These are phyloP conservation scores for Luperina nickerlii DNA, from an alignment of 2,888 invertebrate species.

Conservation along the genomic window DNA sequence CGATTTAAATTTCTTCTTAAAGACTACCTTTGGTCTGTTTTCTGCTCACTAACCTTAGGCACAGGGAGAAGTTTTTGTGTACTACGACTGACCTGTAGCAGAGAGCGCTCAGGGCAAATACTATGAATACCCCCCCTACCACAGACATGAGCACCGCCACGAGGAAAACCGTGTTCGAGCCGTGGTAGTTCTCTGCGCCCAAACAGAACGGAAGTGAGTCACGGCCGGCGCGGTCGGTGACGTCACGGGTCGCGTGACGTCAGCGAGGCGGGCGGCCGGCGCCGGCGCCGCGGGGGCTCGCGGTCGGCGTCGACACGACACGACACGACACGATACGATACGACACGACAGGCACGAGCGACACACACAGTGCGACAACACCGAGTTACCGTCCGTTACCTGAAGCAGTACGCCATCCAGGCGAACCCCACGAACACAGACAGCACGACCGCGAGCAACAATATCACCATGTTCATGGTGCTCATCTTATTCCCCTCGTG, in stretches of 20 bases:
- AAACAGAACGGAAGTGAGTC: constrained; percentile 85
- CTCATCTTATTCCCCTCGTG: constrained; percentile 95
- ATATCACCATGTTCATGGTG: constrained; percentile 97
- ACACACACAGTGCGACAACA: constrained; percentile 88
- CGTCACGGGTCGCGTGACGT: constrained; percentile 71
- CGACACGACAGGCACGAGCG: constrained; percentile 84
- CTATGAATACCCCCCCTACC: constrained; percentile 99
- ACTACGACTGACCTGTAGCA: constrained; percentile 99
- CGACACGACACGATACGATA: constrained; percentile 66
- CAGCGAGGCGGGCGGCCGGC: constrained; percentile 79
- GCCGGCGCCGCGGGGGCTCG: constrained; percentile 78
- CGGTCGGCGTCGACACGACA: constrained; percentile 69
- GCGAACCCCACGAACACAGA: constrained; percentile 99
- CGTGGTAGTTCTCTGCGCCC: constrained; percentile 98
- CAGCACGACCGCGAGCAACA: constrained; percentile 97
- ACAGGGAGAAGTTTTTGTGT: constrained; percentile 99
- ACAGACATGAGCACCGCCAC: constrained; percentile 99
- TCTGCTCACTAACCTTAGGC: constrained; percentile 99
- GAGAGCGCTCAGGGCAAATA: constrained; percentile 99
- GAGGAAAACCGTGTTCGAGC: constrained; percentile 99
- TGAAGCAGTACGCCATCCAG: constrained; percentile 98
- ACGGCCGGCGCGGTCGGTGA: constrained; percentile 72
- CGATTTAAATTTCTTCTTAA: constrained; percentile 90
- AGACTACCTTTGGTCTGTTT: constrained; percentile 93
- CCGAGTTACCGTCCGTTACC: constrained; percentile 92